phyloP scores from a whole-genome alignment of 2,113 vertebrate genomes.

The Sylvia atricapilla region DNA sequence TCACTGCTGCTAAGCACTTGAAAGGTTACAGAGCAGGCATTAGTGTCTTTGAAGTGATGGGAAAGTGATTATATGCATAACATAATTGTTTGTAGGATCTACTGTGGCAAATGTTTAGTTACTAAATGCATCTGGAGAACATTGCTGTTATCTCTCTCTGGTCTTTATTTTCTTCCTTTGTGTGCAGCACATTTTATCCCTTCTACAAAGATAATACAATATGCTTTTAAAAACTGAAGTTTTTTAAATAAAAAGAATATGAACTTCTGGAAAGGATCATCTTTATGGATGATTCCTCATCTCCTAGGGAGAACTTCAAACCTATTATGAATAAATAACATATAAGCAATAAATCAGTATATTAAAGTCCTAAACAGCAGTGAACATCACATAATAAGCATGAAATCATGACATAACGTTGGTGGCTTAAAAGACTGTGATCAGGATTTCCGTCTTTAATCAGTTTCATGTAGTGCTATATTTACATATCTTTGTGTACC shows the following conservation, averaged over 20 bases:
- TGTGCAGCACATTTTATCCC: neutral
- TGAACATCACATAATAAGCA: neutral
- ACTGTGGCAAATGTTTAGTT: slow-evolving; percentile 40
- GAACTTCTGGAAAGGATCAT: neutral
- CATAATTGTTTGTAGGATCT: slow-evolving; percentile 60
- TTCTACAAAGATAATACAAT: neutral
- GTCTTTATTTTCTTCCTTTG: neutral
- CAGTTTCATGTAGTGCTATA: neutral
- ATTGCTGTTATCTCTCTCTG: neutral
- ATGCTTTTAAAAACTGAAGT: neutral
- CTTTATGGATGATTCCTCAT: neutral
- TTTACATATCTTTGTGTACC: neutral
- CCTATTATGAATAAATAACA: neutral
- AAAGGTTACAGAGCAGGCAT: slow-evolving; percentile 70
- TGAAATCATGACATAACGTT: neutral
- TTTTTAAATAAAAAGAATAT: neutral
- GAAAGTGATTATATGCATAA: slow-evolving; percentile 60
- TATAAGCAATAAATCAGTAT: neutral
- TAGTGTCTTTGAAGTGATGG: slow-evolving; percentile 67
- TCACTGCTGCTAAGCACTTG: slow-evolving; percentile 54
- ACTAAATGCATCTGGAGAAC: slow-evolving; percentile 18
- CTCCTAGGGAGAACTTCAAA: neutral
- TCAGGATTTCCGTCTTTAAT: neutral
- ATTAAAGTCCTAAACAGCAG: neutral
- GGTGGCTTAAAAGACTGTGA: neutral